Base-by-base conservation (phyloP, 2,113 vertebrate genomes). In the Progne subis region DNA sequence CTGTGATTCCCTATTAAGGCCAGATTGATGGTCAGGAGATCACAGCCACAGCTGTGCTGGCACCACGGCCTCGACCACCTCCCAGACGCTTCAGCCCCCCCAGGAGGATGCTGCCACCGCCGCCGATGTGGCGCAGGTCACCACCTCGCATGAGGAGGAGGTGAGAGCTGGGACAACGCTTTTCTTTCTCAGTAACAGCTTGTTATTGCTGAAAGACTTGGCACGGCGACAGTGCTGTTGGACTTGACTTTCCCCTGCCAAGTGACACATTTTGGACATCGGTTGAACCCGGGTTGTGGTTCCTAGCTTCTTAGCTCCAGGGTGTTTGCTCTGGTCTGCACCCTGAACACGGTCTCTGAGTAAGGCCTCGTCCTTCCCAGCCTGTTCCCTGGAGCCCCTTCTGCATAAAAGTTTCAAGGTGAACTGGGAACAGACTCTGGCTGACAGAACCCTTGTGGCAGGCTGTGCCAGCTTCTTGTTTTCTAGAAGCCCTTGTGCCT, bases 1-100 rank as follows among this genome's bases (percentile, higher is more conserved):
- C 43, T 94, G 46, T 67, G 46, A 18, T 69, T 70, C 39, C 44
- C 47, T 80, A 14, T 50, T 88, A 95, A 99, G 99, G 99, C 95
- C 99, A 99, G 96, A 99, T 99, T 1, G 99, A 99, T 20, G 99
- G 99, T 29, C 99, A 99, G 98, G 99, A 99, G 97, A 99, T 99
- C 97, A 99, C 99, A 3, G 99, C 99, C 72, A 99, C 98, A 0
- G 99, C 99, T 4, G 98, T 99, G 49, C 96, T 99, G 93, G 94
- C 99, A 12, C 99, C 98, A 5, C 98, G 98, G 9, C 98, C 99
- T 14, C 97, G 99, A 14, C 98, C 98, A 0, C 98, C 98, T 9
- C 99, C 98, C 19, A 94, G 99, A 56, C 95, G 99, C 46, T 99
- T 99, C 10, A 99, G 99, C 46, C 99, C 99, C 4, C 99, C 99